Evolutionary conservation across 2,797 vertebrate genomes (phyloP).

Genomic region (Cynopterus sphinx): DNA sequence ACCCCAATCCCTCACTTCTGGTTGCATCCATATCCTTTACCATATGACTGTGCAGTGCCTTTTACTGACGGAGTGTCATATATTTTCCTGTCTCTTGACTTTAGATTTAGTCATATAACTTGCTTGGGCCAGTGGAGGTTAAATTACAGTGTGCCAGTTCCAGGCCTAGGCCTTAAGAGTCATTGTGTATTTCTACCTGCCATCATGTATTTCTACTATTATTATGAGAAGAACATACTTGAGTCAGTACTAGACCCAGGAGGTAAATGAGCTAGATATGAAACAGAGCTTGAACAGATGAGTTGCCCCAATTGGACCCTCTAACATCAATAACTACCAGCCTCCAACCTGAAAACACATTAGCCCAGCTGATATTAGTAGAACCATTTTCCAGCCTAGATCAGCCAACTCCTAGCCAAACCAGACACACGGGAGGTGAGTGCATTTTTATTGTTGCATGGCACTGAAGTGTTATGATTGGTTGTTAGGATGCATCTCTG

Average conservation of each 20-base stretch:
- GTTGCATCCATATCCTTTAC: neutral
- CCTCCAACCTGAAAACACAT: neutral
- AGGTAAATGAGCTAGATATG: neutral
- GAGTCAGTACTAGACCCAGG: too few relatives aligned
- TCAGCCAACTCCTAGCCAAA: neutral
- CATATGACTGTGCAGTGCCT: neutral
- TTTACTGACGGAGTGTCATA: neutral
- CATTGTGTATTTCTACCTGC: neutral
- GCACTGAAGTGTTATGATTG: neutral
- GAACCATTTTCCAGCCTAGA: neutral
- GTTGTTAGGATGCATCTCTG: neutral
- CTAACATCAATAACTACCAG: neutral
- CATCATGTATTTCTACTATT: neutral
- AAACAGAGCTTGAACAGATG: neutral
- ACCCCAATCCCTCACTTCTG: too few relatives aligned
- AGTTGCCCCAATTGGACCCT: neutral
- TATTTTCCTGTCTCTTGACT: neutral
- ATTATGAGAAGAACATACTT: neutral
- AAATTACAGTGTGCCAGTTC: neutral
- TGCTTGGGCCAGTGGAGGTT: neutral
- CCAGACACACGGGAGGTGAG: neutral
- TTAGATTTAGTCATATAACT: neutral
- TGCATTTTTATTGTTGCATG: neutral
- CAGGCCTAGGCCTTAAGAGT: neutral
- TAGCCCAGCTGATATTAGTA: neutral